A percentile compares a stretch with the other conserved stretches of the same genome.
Conservation (phyloP, 2,113 vertebrate genomes). For the Vidua chalybeata region DNA sequence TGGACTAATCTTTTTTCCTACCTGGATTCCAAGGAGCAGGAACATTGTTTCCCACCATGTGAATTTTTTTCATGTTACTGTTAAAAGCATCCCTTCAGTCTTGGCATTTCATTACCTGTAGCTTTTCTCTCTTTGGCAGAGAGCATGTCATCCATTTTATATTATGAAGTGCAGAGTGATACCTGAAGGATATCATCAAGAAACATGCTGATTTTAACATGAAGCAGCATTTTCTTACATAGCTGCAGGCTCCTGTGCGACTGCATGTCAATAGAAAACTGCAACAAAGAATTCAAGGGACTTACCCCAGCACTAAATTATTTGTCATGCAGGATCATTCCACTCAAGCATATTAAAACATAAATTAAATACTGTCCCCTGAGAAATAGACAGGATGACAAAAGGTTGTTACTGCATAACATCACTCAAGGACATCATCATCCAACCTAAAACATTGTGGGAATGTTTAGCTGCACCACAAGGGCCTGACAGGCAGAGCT, state of each 20-base stretch:
- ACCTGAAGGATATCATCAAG: neutral
- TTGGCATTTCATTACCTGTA: neutral
- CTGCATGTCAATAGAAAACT: neutral
- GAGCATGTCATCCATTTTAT: neutral
- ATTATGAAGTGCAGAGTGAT: neutral
- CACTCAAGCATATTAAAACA: neutral
- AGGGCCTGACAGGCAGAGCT: neutral
- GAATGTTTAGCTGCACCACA: neutral
- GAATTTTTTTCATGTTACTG: neutral
- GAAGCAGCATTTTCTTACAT: neutral
- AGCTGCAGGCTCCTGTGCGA: neutral
- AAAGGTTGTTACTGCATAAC: neutral
- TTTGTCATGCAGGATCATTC: neutral
- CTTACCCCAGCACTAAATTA: neutral
- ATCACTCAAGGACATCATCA: neutral
- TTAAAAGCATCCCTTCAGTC: neutral
- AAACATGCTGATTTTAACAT: neutral
- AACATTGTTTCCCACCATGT: neutral
- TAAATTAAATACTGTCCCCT: neutral
- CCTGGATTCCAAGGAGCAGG: neutral
- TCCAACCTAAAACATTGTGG: rapidly evolving
- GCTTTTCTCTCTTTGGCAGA: neutral
- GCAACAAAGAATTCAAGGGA: neutral
- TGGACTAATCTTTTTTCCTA: neutral
- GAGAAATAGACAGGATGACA: neutral